These are phyloP conservation scores for Eospalax fontanierii DNA, from an alignment of 2,797 vertebrate genomes.

Conservation along the genomic window DNA sequence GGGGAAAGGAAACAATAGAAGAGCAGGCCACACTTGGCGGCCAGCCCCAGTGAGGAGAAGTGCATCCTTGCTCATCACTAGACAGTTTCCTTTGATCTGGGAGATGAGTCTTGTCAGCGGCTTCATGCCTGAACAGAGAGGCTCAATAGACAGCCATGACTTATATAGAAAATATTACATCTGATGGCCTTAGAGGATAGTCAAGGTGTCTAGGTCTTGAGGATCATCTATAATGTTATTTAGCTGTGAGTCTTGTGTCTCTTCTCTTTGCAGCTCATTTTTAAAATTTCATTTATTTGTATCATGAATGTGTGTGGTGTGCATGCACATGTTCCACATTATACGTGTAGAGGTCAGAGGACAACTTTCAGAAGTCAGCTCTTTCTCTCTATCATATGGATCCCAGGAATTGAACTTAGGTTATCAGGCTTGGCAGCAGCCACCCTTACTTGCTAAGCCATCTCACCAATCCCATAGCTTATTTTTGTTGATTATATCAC, in stretches of 20 bases:
- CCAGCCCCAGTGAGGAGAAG: conserved; percentile 35
- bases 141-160: conserved; percentile 20
- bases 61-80: not conserved
- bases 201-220: not conserved
- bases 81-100: conserved; percentile 57
- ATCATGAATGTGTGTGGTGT: too few relatives aligned
- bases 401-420: not conserved
- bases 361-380: not conserved
- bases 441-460: not conserved
- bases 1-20: not conserved
- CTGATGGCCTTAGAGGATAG: not conserved
- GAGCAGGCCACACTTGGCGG: not conserved
- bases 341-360: not conserved
- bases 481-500: not conserved
- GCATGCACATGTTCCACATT: not conserved
- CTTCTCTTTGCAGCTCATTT: not conserved
- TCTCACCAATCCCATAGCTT: not conserved
- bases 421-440: not conserved
- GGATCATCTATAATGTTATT: not conserved
- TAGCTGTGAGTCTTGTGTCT: not conserved
- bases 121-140: conserved; percentile 20
- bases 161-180: not conserved
- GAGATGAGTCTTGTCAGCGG: conserved; percentile 42
- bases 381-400: not conserved
- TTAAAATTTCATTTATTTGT: not conserved